Conservation (phyloP, 2,113 vertebrate genomes). For the Pollimyrus isidori region DNA sequence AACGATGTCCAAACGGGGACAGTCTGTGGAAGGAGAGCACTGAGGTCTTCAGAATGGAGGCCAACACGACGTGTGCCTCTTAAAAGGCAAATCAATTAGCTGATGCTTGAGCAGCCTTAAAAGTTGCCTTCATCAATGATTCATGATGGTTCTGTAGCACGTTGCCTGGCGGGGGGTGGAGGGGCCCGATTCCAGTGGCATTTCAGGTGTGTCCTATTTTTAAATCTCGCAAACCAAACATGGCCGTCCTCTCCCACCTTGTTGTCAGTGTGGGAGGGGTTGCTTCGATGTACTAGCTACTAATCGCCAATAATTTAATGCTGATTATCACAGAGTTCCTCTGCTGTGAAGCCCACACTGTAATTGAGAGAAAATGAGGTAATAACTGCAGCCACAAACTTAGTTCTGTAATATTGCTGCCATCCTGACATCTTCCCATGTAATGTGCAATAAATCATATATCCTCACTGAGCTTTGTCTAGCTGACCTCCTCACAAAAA, state of each 20-base stretch:
- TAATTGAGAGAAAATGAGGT: neutral
- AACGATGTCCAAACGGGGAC: neutral
- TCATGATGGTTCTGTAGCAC: neutral
- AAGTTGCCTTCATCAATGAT: neutral
- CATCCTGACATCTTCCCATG: neutral
- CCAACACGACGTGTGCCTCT: neutral
- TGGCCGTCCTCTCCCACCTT: neutral
- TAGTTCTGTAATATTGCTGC: neutral
- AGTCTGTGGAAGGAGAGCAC: neutral
- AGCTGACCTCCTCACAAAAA: conserved; percentile 33
- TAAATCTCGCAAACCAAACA: neutral
- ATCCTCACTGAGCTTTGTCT: conserved; percentile 23
- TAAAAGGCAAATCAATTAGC: neutral
- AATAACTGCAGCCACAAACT: neutral
- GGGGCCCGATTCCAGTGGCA: neutral
- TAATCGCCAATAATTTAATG: neutral
- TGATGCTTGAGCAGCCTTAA: neutral
- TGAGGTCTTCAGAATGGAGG: neutral
- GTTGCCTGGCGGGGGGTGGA: neutral
- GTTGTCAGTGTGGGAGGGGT: neutral
- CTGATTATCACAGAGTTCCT: neutral
- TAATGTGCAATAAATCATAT: conserved; percentile 16
- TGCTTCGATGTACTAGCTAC: neutral
- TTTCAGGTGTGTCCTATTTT: neutral
- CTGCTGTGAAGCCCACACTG: neutral